These are phyloP conservation scores for Cherax quadricarinatus DNA, from an alignment of 1,140 invertebrate species.

Conservation along the genomic window DNA sequence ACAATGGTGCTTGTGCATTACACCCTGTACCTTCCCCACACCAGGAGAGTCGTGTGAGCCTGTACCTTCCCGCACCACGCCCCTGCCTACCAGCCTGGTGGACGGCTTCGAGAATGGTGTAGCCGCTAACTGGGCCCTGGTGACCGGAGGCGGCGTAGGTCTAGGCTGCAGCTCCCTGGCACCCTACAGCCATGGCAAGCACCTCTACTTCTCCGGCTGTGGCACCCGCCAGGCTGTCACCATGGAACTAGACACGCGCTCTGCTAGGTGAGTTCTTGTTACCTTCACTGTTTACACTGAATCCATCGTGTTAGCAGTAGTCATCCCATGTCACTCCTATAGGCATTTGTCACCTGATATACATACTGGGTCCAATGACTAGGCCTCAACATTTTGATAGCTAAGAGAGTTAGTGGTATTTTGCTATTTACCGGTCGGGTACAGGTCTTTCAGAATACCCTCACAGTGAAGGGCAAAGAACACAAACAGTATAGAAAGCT, in stretches of 20 bases:
- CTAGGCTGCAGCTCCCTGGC: conserved; percentile 77
- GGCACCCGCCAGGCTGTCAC: conserved; percentile 77
- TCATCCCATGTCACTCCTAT: too few species aligned
- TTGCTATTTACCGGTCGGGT: too few species aligned
- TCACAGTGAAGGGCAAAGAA: too few species aligned
- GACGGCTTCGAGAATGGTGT: conserved; percentile 78
- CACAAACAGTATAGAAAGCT: too few species aligned
- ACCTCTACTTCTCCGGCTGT: conserved; percentile 79
- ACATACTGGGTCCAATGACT: too few species aligned
- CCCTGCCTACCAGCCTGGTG: conserved; percentile 75
- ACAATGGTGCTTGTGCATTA: too few species aligned
- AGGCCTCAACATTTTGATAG: too few species aligned
- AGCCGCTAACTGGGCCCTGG: conserved; percentile 76
- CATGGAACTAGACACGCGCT: conserved; percentile 76
- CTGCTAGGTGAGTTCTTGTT: conserved; percentile 74
- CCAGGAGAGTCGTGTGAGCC: conserved; percentile 68
- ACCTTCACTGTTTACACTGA: not conserved
- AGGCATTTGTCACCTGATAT: too few species aligned
- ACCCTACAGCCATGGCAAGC: conserved; percentile 78
- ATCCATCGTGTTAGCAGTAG: too few species aligned
- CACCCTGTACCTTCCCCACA: not conserved
- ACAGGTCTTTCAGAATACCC: too few species aligned
- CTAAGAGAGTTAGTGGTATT: too few species aligned
- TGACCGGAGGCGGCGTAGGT: conserved; percentile 77
- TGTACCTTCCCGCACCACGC: conserved; percentile 71